A percentile compares a stretch with the other conserved stretches of the same genome.
These are phyloP conservation scores for Sicus ferrugineus DNA, from an alignment of 2,888 invertebrate genomes.

Conservation along the genomic window DNA sequence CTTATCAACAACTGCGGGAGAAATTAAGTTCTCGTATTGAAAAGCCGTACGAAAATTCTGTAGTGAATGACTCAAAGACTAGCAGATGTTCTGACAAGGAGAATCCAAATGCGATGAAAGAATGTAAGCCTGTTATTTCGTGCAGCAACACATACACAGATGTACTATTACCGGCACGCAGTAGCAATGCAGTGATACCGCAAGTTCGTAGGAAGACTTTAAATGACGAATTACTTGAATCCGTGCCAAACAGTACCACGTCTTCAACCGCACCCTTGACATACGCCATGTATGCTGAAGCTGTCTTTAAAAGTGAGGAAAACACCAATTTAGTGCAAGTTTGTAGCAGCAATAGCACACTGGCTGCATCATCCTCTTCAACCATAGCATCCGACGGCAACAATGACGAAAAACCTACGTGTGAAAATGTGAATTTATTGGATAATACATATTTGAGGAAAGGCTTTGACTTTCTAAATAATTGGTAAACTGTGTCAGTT, in stretches of 20 bases:
- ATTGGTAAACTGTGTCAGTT: too few species aligned
- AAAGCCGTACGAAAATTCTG: background rate
- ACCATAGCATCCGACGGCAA: constrained; percentile 44
- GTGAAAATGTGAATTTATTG: constrained; percentile 48
- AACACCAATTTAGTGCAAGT: constrained; percentile 38
- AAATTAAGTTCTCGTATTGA: constrained; percentile 33
- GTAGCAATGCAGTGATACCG: too few species aligned
- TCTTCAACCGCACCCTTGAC: constrained; percentile 28
- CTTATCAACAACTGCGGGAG: constrained; percentile 39
- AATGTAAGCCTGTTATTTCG: background rate
- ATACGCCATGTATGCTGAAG: constrained; percentile 39
- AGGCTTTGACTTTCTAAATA: constrained; percentile 57
- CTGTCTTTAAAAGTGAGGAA: constrained; percentile 35
- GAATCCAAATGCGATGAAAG: background rate
- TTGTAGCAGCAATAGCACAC: constrained; percentile 40
- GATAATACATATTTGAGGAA: constrained; percentile 48
- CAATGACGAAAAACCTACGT: constrained; percentile 45
- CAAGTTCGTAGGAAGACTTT: too few species aligned
- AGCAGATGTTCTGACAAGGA: background rate
- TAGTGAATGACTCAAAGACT: background rate
- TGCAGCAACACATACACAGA: background rate
- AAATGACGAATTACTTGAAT: too few species aligned
- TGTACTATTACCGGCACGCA: too few species aligned
- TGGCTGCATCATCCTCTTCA: constrained; percentile 45
- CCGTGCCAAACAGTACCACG: too few species aligned